These are phyloP conservation scores for Diploscapter pachys DNA, from an alignment of 1,140 invertebrate genomes.

Conservation along the genomic window DNA sequence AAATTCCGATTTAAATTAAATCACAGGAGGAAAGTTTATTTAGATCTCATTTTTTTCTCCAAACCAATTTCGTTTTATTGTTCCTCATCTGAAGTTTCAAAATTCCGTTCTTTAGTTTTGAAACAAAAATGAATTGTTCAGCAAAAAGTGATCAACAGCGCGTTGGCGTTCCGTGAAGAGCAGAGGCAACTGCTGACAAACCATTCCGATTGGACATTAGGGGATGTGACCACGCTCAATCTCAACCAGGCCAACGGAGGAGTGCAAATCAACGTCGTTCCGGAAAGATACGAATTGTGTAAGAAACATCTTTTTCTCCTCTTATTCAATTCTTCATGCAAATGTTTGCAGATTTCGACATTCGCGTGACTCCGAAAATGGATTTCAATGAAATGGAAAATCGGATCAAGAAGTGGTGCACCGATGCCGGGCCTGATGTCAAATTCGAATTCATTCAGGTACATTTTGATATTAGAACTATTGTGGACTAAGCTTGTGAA, in stretches of 20 bases:
- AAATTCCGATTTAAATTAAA: no score
- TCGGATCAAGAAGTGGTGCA: conserved; percentile 73
- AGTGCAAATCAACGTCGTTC: conserved; percentile 84
- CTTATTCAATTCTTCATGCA: conserved; percentile 6
- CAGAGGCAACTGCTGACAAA: conserved; percentile 69
- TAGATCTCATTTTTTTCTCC: neutral
- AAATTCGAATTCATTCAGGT: conserved; percentile 71
- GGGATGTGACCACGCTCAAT: conserved; percentile 84
- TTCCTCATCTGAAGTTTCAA: no score
- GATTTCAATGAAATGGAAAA: conserved; percentile 67
- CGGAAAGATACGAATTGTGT: conserved; percentile 70
- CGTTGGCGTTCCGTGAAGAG: conserved; percentile 70
- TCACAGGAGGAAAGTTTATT: no score
- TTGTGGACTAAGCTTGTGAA: neutral
- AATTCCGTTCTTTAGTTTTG: no score
- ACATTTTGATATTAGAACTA: neutral
- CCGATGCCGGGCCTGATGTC: conserved; percentile 76
- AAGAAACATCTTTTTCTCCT: conserved; percentile 8
- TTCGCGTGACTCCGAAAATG: conserved; percentile 22
- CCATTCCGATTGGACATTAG: conserved; percentile 69
- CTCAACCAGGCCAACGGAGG: conserved; percentile 80
- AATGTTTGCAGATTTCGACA: conserved; percentile 63
- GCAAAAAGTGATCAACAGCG: conserved; percentile 71
- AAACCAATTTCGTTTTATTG: neutral
- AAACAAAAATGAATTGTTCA: conserved; percentile 30